phyloP scores from a whole-genome alignment of 2,888 invertebrate genomes.

The Spatulosminthurus flaviceps region DNA sequence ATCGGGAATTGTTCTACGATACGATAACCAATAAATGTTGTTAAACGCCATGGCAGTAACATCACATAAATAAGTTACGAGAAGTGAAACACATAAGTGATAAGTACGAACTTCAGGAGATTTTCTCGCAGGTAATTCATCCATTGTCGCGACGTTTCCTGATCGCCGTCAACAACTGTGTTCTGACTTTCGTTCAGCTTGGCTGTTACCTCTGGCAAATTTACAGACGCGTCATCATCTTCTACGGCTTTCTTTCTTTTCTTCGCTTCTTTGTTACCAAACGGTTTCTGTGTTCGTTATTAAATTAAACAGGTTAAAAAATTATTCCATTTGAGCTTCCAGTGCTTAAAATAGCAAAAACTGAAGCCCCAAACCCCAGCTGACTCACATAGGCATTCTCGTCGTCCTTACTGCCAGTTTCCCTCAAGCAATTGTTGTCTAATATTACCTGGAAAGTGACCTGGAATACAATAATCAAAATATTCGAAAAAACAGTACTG shows the following conservation, averaged over 20 bases:
- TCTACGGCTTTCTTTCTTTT: slow-evolving; percentile 26
- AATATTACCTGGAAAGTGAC: neutral
- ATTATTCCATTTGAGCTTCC: too few relatives aligned
- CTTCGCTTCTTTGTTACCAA: slow-evolving; percentile 1
- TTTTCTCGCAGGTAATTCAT: neutral
- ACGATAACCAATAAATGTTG: too few relatives aligned
- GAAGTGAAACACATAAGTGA: too few relatives aligned
- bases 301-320: neutral
- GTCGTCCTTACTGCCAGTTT: neutral
- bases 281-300: neutral
- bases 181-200: neutral
- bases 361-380: too few relatives aligned
- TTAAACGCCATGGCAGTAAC: too few relatives aligned
- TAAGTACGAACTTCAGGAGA: slow-evolving; percentile 25
- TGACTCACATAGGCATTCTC: too few relatives aligned
- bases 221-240: slow-evolving; percentile 27
- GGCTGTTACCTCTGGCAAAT: slow-evolving; percentile 22
- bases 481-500: too few relatives aligned
- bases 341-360: too few relatives aligned
- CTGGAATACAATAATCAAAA: neutral
- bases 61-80: too few relatives aligned
- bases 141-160: neutral
- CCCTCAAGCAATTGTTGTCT: neutral
- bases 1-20: neutral
- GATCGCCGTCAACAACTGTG: neutral